Conservation (phyloP, 2,888 invertebrate genomes). For the Eilema depressum region DNA sequence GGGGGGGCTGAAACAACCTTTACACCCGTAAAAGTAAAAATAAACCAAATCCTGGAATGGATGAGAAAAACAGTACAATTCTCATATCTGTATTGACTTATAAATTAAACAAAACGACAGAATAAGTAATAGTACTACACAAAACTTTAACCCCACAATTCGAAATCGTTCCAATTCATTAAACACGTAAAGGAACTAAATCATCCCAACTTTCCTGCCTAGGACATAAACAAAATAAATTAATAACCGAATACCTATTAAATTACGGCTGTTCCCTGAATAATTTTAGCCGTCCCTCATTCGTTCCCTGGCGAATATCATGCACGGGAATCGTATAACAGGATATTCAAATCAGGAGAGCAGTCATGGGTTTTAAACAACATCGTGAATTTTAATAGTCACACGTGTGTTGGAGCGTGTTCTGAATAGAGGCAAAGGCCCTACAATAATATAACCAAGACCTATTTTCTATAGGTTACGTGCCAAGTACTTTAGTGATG, state of each 20-base stretch:
- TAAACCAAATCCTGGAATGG: no score
- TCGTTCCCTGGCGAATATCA: slow-evolving; percentile 13
- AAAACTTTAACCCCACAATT: background rate
- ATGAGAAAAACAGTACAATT: no score
- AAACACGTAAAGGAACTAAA: background rate
- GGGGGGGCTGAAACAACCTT: no score
- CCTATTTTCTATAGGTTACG: slow-evolving; percentile 40
- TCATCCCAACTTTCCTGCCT: background rate
- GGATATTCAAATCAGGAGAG: slow-evolving; percentile 47
- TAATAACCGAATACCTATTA: slow-evolving; percentile 6
- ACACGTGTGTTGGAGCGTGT: slow-evolving; percentile 29
- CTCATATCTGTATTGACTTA: background rate
- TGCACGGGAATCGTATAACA: slow-evolving; percentile 26
- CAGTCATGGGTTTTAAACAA: slow-evolving; percentile 33
- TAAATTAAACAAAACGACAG: background rate
- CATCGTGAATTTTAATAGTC: slow-evolving; percentile 53
- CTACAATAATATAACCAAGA: slow-evolving; percentile 37
- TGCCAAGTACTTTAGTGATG: background rate
- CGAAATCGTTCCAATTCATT: background rate
- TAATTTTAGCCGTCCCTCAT: background rate
- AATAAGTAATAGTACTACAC: no score
- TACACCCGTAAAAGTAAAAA: no score
- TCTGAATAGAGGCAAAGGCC: slow-evolving; percentile 27
- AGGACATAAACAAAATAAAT: slow-evolving; percentile 1
- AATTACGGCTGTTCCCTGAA: background rate